Evolutionary conservation across 1,140 invertebrate species (phyloP).

Genomic region (Gonioctena quinquepunctata): DNA sequence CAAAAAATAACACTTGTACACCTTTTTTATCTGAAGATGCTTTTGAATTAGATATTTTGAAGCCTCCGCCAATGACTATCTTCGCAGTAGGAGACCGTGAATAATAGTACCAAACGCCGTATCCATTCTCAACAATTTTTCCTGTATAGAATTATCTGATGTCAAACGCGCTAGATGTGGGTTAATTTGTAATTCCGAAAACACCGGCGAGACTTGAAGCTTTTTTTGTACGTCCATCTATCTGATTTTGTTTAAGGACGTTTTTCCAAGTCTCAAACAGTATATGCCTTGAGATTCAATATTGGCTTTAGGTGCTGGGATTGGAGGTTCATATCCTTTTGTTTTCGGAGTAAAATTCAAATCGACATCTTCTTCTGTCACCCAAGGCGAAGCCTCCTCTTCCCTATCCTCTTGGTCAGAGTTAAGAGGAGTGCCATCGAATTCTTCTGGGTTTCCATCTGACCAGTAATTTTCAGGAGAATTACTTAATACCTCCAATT

Average conservation of each 20-base stretch:
- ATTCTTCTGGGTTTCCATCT: neutral
- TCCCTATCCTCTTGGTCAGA: neutral
- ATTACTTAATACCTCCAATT: neutral
- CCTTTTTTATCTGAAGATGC: conserved; percentile 20
- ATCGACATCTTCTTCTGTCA: neutral
- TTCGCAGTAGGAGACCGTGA: neutral
- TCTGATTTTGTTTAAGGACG: conserved; percentile 36
- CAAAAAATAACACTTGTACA: neutral
- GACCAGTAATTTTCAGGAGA: no score
- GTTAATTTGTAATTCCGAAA: conserved; percentile 26
- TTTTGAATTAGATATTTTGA: neutral
- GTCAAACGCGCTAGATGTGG: neutral
- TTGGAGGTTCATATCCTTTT: neutral
- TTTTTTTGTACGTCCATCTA: conserved; percentile 39
- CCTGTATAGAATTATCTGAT: neutral
- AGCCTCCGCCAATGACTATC: neutral
- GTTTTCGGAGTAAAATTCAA: neutral
- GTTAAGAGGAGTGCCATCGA: no score
- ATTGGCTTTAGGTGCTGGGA: neutral
- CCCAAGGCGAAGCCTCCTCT: no score
- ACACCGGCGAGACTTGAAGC: conserved; percentile 37
- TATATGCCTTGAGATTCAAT: neutral
- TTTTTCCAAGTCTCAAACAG: conserved; percentile 33
- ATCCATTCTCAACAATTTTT: neutral
- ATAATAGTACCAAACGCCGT: neutral